Base-by-base conservation (phyloP, 2,113 vertebrate species). In the Sceloporus tristichus region DNA sequence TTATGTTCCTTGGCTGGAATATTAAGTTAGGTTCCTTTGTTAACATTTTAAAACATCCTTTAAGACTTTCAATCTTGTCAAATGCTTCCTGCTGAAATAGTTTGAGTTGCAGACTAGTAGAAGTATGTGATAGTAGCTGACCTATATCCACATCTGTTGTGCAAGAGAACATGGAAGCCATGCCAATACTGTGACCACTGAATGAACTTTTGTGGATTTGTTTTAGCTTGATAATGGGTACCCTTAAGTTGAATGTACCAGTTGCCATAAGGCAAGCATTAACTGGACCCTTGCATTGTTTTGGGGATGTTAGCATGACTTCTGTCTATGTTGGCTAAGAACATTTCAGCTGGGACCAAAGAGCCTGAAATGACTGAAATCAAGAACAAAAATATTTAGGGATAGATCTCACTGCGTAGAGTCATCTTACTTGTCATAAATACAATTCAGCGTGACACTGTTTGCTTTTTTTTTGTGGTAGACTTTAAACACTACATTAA, bases 401-500 rank as follows among this genome's bases (percentile, higher is more conserved):
- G 38, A 48, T 8, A 75, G 66, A 53, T 29, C 70, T 75, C 56
- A 71, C 34, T 59, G 70, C 66, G 74, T 2, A 62, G 1, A 84
- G 81, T 82, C 77, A 34, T 85, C 90, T 34, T 48, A n/a, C 79
- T 71, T 13, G n/a, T 70, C 79, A 70, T 62, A 84, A 78, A 48
- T 48, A 85, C 65, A 11, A 2, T 0, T 40, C 56, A 73, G 82
- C 10, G n/a, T 84, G 85, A 91, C 84, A 68, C 77, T 89, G 79
- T 90, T 92, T 90, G 27, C 53, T 90, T 92, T 91, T 1, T 92
- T 3, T 9, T 54, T 0, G 0, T 66, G 27, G 23, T 89, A 74
- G 81, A 77, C 85, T 93, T 91, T 90, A 73, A 91, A 85, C 59
- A 48, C 38, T 84, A 38, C 83, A 76, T 92, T 80, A 88, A 88